These are phyloP conservation scores for Melanotaenia nigrans DNA, from an alignment of 2,797 vertebrate genomes.

Conservation along the genomic window DNA sequence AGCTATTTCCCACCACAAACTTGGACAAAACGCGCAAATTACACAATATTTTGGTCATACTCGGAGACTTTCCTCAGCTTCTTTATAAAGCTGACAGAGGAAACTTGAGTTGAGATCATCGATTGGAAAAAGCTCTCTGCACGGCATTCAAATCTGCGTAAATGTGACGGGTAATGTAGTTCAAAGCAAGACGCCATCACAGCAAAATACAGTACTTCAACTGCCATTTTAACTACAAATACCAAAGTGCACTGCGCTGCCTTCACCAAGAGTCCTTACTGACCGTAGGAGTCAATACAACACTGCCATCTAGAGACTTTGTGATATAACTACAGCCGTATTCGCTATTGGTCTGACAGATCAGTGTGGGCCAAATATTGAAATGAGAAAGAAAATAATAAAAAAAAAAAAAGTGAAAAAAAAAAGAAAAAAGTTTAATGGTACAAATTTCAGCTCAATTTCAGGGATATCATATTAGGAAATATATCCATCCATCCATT, in stretches of 20 bases:
- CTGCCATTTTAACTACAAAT: slow-evolving; percentile 48
- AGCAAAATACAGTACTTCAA: accelerated
- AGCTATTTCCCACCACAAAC: slow-evolving; percentile 7
- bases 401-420: too few relatives aligned
- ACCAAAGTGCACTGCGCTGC: slow-evolving; percentile 66
- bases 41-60: slow-evolving; percentile 49
- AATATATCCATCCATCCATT: too few relatives aligned
- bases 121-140: slow-evolving; percentile 65
- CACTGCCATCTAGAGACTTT: slow-evolving; percentile 59
- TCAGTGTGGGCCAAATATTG: too few relatives aligned
- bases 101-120: slow-evolving; percentile 79
- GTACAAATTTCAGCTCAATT: too few relatives aligned
- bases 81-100: slow-evolving; percentile 60
- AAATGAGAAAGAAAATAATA: too few relatives aligned
- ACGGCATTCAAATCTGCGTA: slow-evolving; percentile 60
- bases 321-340: slow-evolving; percentile 21
- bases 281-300: not conserved
- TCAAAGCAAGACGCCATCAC: not conserved
- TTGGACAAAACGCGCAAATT: slow-evolving; percentile 14
- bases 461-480: too few relatives aligned
- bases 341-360: not conserved
- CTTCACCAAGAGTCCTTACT: accelerated
- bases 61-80: slow-evolving; percentile 51
- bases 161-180: slow-evolving; percentile 80
- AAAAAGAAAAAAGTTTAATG: too few relatives aligned